These are phyloP conservation scores for Verasper variegatus DNA, from an alignment of 2,113 vertebrate genomes.

Conservation along the genomic window DNA sequence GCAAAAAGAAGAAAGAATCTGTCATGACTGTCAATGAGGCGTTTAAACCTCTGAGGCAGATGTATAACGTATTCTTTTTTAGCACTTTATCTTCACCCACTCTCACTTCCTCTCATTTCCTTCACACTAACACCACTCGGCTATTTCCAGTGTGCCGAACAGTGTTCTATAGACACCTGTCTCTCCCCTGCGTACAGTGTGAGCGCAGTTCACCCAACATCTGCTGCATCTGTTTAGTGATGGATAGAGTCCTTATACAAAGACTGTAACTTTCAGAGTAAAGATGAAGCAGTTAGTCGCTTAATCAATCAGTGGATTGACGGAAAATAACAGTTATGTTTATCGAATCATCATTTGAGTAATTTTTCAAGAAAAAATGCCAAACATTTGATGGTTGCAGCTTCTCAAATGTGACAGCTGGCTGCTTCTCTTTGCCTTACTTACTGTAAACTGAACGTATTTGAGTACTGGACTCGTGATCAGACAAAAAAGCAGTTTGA, in stretches of 20 bases:
- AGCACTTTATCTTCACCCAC: slow-evolving; percentile 5
- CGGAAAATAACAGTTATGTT: neutral
- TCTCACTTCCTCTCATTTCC: neutral
- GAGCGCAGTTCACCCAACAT: neutral
- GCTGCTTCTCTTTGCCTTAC: neutral
- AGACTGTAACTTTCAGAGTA: neutral
- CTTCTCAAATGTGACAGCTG: neutral
- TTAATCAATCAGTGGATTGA: neutral
- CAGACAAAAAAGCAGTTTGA: neutral
- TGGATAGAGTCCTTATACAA: neutral
- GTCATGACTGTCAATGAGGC: slow-evolving; percentile 24
- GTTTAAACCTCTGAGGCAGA: slow-evolving; percentile 5
- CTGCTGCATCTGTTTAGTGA: neutral
- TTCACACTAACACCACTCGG: slow-evolving; percentile 7
- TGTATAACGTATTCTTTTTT: slow-evolving; percentile 12
- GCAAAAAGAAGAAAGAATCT: neutral
- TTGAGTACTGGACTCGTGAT: neutral
- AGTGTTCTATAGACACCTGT: neutral
- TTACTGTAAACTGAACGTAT: neutral
- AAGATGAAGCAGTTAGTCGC: neutral
- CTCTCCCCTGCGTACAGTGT: neutral
- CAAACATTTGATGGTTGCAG: neutral
- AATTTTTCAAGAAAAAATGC: neutral
- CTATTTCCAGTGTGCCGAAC: slow-evolving; percentile 10
- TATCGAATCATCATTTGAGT: neutral